Conservation (phyloP, 64 coral and sea anemone genomes). For the Porites australiensis region DNA sequence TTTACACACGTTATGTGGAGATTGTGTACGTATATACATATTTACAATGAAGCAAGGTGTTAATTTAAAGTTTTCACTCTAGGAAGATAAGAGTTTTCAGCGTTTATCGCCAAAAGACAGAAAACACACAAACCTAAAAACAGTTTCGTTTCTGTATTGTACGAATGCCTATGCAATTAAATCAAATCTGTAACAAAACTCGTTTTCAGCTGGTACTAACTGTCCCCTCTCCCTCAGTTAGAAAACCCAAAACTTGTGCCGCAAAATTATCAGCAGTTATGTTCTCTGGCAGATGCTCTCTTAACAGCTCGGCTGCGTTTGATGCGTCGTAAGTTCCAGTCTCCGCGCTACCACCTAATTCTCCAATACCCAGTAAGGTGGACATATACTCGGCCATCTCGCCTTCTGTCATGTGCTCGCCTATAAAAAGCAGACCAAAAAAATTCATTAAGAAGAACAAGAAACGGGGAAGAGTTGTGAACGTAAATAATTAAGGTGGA, state of each 20-base stretch:
- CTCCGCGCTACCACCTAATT: slow-evolving; percentile 95
- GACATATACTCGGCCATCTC: slow-evolving; percentile 96
- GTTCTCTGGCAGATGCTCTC: slow-evolving; percentile 82
- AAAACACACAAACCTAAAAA: not conserved
- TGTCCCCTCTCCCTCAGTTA: slow-evolving; percentile 40
- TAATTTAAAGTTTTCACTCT: not conserved
- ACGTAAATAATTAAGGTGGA: not conserved
- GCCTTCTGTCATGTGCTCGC: slow-evolving; percentile 97
- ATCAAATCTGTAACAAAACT: not conserved
- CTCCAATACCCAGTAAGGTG: slow-evolving; percentile 87
- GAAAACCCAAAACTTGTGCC: slow-evolving; percentile 91
- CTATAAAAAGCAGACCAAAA: slow-evolving; percentile 23
- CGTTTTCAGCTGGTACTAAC: not conserved
- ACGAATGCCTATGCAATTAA: not conserved
- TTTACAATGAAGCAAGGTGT: not conserved
- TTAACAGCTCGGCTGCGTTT: slow-evolving; percentile 56
- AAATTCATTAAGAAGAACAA: too few species aligned
- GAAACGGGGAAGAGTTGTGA: not conserved
- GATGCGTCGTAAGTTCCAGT: slow-evolving; percentile 87
- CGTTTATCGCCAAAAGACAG: not conserved
- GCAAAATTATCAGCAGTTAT: slow-evolving; percentile 96
- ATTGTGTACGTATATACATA: slow-evolving; percentile 12
- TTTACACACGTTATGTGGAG: not conserved
- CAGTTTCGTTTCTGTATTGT: not conserved
- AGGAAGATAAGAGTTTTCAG: not conserved